Conservation (phyloP, 2,113 vertebrate species). For the Dasyurus viverrinus region DNA sequence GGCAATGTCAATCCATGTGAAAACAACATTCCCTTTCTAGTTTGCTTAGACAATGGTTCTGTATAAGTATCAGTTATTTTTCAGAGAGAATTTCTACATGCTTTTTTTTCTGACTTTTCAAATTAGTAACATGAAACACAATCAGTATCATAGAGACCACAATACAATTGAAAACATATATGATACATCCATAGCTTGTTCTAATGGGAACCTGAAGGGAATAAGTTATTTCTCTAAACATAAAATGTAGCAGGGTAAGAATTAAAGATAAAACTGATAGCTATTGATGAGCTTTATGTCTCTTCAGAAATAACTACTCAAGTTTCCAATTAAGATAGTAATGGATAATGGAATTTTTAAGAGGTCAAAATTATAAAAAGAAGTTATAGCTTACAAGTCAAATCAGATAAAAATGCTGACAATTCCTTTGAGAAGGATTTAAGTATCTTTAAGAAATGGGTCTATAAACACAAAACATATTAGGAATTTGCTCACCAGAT, state of each 20-base stretch:
- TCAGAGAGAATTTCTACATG: conserved; percentile 76
- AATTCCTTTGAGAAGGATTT: conserved; percentile 53
- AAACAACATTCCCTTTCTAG: conserved; percentile 63
- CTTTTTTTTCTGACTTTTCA: conserved; percentile 83
- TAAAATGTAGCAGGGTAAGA: conserved; percentile 70
- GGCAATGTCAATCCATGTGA: conserved; percentile 73
- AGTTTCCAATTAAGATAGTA: conserved; percentile 61
- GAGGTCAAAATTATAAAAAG: conserved; percentile 59
- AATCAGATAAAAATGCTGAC: conserved; percentile 36
- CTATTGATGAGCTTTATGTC: conserved; percentile 48
- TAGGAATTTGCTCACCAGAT: neutral
- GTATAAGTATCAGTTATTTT: conserved; percentile 69
- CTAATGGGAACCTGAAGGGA: conserved; percentile 85
- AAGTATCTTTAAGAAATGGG: conserved; percentile 33
- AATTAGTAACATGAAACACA: conserved; percentile 83
- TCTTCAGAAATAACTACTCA: conserved; percentile 62
- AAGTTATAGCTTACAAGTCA: conserved; percentile 40
- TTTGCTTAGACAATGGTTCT: conserved; percentile 71
- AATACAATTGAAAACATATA: conserved; percentile 79
- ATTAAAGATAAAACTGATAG: conserved; percentile 66
- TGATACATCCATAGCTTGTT: conserved; percentile 70
- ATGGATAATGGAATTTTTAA: conserved; percentile 53
- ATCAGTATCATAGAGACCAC: conserved; percentile 80
- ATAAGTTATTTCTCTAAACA: conserved; percentile 66
- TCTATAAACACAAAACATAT: conserved; percentile 13